Evolutionary conservation across 2,113 vertebrate species (phyloP).

Genomic region (Sylvia atricapilla): DNA sequence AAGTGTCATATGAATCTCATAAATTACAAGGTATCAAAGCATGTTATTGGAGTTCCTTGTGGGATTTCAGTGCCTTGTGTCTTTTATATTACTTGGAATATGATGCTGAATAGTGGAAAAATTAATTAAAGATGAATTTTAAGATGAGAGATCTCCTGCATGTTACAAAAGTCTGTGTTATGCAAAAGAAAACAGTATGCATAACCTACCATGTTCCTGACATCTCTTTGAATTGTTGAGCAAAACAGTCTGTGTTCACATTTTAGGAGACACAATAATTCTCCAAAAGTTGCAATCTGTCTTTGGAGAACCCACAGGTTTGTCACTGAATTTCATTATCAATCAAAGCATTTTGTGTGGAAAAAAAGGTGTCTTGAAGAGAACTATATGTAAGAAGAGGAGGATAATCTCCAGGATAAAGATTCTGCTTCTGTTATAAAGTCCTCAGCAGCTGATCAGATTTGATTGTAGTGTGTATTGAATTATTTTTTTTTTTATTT

Average conservation of each 20-base stretch:
- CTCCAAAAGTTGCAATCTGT: constrained; percentile 19
- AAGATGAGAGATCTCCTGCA: neutral
- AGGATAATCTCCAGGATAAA: neutral
- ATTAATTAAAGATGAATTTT: neutral
- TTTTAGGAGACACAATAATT: constrained; percentile 28
- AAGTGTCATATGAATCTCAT: neutral
- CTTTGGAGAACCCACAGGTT: constrained; percentile 30
- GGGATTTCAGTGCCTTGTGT: neutral
- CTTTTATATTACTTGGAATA: neutral
- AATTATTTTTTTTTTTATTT: no score
- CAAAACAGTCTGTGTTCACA: constrained; percentile 1
- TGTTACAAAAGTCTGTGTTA: neutral
- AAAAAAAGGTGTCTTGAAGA: neutral
- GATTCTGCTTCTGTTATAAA: neutral
- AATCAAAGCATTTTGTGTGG: neutral
- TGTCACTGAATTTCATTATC: constrained; percentile 43
- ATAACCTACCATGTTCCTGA: constrained; percentile 16
- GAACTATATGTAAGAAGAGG: neutral
- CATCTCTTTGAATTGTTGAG: constrained; percentile 44
- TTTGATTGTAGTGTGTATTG: neutral
- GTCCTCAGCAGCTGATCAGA: neutral
- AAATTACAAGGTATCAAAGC: neutral
- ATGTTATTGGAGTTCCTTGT: neutral
- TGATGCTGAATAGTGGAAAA: neutral
- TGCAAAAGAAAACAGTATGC: constrained; percentile 6